Evolutionary conservation across 2,888 invertebrate genomes (phyloP), one percentile per base, ranked within the genome.

Genomic region (Oxytorus armatus): DNA sequence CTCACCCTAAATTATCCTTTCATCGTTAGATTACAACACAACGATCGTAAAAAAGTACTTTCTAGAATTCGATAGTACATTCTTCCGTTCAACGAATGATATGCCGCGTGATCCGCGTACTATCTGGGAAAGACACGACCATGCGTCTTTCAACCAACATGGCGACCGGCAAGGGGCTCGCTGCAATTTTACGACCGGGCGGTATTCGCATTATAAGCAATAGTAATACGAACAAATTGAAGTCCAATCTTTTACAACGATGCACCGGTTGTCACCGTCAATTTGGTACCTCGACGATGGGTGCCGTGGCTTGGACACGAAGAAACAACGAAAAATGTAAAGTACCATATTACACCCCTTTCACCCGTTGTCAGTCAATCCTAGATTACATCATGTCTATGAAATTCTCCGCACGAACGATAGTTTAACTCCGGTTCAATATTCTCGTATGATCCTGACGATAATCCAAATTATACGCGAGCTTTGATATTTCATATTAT

Each of bases 131-230:
- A 18, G 44, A 75, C n/a, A 51, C 59, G 72, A 36, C 86, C 89
- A 90, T 90, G 90, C 87, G 89, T 87, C 85, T 89, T 74, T 82
- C 29, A 79, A 85, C 63, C 85, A 92, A 89, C 87, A 92, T 92
- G 92, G 92, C 92, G 86, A 89, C 92, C 89, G 90, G 92, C 86
- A 92, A 92, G 86, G 89, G 92, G 63, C 83, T 92, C 76, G 89
- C 88, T 70, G 88, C 88, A 68, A 89, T 92, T 87, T 89, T 92
- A 73, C 85, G 89, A 83, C 88, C 90, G 77, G 89, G 87, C 82
- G 89, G 86, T 87, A 88, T 92, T 81, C 88, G 88, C 78, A 85
- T 92, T 77, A 85, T 92, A 59, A 84, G 87, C 7, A 88, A 85
- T 83, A 90, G 82, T 86, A 90, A 88, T 59, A 57, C 87, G 42